Percentiles rank a stretch among this genome's conserved stretches.
Conservation (phyloP, 2,888 invertebrate species). For the Drosophila nigritarsus region DNA sequence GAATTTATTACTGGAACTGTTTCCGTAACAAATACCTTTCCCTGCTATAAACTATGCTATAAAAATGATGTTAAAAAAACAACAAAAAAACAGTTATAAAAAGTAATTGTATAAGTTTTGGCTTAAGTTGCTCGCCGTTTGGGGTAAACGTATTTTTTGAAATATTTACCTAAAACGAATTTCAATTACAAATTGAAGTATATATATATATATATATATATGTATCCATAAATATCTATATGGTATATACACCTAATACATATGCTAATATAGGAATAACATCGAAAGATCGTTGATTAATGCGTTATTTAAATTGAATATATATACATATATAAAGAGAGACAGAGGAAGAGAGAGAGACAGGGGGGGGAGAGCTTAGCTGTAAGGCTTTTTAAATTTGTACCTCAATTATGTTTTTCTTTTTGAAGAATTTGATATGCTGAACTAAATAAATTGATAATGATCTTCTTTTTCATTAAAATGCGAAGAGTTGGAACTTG, state of each 20-base stretch:
- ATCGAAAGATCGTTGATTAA: constrained; percentile 62
- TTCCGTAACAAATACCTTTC: not conserved
- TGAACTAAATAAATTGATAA: constrained; percentile 73
- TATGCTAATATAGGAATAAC: constrained; percentile 43
- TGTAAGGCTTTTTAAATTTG: constrained; percentile 78
- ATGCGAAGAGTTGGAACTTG: not conserved
- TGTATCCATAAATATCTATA: constrained; percentile 17
- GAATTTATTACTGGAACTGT: constrained; percentile 25
- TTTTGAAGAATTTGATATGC: constrained; percentile 73
- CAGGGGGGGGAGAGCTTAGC: constrained; percentile 56
- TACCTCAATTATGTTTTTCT: constrained; percentile 71
- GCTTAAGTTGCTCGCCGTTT: constrained; percentile 43
- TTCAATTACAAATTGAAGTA: constrained; percentile 63
- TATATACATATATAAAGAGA: not conserved
- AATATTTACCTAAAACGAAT: constrained; percentile 55
- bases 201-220: constrained; percentile 25
- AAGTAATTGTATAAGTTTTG: constrained; percentile 46
- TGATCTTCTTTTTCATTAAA: constrained; percentile 59
- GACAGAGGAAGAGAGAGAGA: not conserved
- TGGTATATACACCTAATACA: constrained; percentile 21
- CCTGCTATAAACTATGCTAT: not conserved
- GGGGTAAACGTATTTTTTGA: constrained; percentile 64
- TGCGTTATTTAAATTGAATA: constrained; percentile 73
- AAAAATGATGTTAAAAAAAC: not conserved
- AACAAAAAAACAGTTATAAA: constrained; percentile 16